These are phyloP conservation scores for Cacoxenus indagator DNA, from an alignment of 2,888 invertebrate genomes.

Conservation along the genomic window DNA sequence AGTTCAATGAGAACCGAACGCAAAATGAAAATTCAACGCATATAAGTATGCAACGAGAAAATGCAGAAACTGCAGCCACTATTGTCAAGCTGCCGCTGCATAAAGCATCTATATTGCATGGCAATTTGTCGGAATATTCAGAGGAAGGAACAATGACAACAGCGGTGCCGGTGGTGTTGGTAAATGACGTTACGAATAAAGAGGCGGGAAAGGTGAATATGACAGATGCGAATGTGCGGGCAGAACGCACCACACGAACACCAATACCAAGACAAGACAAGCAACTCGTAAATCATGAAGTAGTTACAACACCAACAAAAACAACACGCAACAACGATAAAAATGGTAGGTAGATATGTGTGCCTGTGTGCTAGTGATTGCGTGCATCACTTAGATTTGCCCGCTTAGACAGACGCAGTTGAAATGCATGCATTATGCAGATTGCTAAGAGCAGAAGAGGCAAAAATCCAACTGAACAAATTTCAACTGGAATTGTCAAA, in stretches of 20 bases:
- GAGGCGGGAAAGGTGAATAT: not conserved
- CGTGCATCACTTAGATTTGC: not conserved
- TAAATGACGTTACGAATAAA: not conserved
- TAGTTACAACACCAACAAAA: conserved; percentile 26
- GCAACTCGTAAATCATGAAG: conserved; percentile 40
- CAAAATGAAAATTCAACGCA: not conserved
- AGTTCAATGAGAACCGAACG: not conserved
- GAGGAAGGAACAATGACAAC: not conserved
- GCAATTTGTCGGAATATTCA: not conserved
- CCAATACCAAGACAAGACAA: conserved; percentile 6
- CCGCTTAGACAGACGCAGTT: not conserved
- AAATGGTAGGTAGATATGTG: conserved; percentile 20
- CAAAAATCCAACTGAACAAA: not conserved
- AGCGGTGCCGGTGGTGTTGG: not conserved
- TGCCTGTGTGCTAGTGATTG: not conserved
- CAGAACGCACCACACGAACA: conserved; percentile 12
- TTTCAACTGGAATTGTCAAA: conserved; percentile 3
- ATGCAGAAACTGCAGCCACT: conserved; percentile 16
- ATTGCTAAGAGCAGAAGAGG: not conserved
- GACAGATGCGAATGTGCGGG: not conserved
- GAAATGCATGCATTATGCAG: conserved; percentile 5
- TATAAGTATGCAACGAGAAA: conserved; percentile 13
- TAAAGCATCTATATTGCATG: not conserved
- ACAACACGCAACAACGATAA: not conserved
- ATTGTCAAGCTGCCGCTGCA: conserved; percentile 33